phyloP scores from a whole-genome alignment of 2,888 invertebrate species.

The Meloe dianella region DNA sequence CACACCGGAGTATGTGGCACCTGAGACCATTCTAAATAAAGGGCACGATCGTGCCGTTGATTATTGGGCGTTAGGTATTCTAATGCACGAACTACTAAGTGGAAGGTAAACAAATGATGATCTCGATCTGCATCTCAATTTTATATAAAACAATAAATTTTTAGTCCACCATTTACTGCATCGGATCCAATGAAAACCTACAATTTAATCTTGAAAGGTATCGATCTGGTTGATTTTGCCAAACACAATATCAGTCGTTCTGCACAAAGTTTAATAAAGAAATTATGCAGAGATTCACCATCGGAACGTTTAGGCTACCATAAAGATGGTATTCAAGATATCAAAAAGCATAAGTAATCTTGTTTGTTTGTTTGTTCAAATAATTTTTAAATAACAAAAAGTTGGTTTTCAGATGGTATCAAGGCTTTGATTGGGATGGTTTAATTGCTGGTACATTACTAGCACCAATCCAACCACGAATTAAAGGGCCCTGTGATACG shows the following conservation, averaged over 20 bases:
- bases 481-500: constrained; percentile 69
- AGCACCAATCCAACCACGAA: constrained; percentile 65
- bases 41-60: constrained; percentile 76
- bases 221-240: constrained; percentile 73
- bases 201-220: constrained; percentile 73
- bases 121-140: neutral
- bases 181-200: constrained; percentile 76
- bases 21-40: constrained; percentile 73
- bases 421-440: constrained; percentile 79
- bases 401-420: constrained; percentile 68
- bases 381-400: neutral
- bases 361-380: neutral
- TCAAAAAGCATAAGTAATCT: constrained; percentile 69
- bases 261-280: constrained; percentile 71
- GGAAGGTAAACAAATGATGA: constrained; percentile 65
- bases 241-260: constrained; percentile 66
- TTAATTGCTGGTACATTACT: constrained; percentile 62
- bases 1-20: constrained; percentile 69
- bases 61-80: constrained; percentile 73
- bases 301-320: constrained; percentile 73
- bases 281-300: constrained; percentile 71
- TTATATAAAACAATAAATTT: constrained; percentile 64
- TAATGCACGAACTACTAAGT: constrained; percentile 71
- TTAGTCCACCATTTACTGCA: constrained; percentile 70
- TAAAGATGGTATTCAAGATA: constrained; percentile 70